Conservation (phyloP, 2,797 vertebrate genomes). For the Halcyon leucocephala region DNA sequence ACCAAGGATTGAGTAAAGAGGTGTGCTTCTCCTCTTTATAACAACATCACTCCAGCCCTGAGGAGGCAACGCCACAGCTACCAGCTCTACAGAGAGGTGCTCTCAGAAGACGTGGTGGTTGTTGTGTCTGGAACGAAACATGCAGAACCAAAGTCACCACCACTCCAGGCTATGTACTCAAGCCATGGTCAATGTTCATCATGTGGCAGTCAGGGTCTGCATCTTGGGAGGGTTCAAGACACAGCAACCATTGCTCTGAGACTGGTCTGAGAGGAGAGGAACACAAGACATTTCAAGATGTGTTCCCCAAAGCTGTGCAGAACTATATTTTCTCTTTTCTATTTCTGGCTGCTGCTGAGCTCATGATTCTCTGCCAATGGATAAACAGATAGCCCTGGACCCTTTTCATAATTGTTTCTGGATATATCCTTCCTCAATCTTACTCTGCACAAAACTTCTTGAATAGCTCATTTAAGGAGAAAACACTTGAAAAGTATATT, state of each 20-base stretch:
- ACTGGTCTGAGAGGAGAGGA: not conserved
- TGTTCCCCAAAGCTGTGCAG: not conserved
- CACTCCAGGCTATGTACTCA: not conserved
- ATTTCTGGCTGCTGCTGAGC: conserved; percentile 46
- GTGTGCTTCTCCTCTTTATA: not conserved
- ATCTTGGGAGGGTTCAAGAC: not conserved
- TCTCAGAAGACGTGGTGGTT: not conserved
- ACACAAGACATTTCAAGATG: not conserved
- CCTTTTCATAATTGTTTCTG: conserved; percentile 74
- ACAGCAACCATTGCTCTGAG: not conserved
- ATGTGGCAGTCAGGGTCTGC: rapidly evolving
- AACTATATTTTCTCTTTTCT: not conserved
- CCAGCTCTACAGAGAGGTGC: not conserved
- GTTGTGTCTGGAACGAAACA: not conserved
- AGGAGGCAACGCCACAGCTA: rapidly evolving
- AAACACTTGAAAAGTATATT: conserved; percentile 83
- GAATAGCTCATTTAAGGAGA: conserved; percentile 83
- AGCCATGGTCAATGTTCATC: rapidly evolving
- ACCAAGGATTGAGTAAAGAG: not conserved
- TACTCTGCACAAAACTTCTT: conserved; percentile 75
- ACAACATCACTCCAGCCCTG: not conserved
- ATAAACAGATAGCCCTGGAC: conserved; percentile 43
- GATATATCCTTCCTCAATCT: conserved; percentile 64
- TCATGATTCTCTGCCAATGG: conserved; percentile 21
- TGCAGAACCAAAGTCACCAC: not conserved